These are phyloP conservation scores for Aethina tumida DNA, from an alignment of 1,140 invertebrate genomes.

Conservation along the genomic window DNA sequence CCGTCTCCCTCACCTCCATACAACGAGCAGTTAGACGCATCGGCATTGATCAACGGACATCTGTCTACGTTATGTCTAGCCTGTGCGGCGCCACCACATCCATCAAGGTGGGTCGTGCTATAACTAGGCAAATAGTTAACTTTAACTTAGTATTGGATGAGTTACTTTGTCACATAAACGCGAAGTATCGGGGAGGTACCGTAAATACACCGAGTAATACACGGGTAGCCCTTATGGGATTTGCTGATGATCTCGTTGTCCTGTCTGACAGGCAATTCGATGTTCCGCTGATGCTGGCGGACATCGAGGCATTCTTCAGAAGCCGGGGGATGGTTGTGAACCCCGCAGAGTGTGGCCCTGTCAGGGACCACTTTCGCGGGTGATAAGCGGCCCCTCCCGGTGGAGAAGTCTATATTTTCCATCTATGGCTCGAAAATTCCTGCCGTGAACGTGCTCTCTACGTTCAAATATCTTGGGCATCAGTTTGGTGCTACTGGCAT, in stretches of 20 bases:
- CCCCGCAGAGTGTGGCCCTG: slow-evolving; percentile 26
- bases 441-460: slow-evolving; percentile 7
- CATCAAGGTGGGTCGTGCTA: slow-evolving; percentile 11
- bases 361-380: slow-evolving; percentile 12
- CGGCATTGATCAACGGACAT: slow-evolving; percentile 2
- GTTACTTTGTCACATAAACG: slow-evolving; percentile 4
- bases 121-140: slow-evolving; percentile 15
- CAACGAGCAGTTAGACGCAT: slow-evolving; percentile 7
- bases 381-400: too few species aligned
- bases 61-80: slow-evolving; percentile 17
- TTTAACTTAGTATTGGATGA: slow-evolving; percentile 35
- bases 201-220: slow-evolving; percentile 4
- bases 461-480: slow-evolving; percentile 22
- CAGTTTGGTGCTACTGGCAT: slow-evolving; percentile 14
- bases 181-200: slow-evolving; percentile 1
- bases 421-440: slow-evolving; percentile 11
- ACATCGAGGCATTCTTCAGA: background rate
- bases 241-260: slow-evolving; percentile 35
- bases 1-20: slow-evolving; percentile 5
- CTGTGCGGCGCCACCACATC: slow-evolving; percentile 21
- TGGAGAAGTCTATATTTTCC: background rate
- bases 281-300: slow-evolving; percentile 10
- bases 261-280: slow-evolving; percentile 19
- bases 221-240: slow-evolving; percentile 25
- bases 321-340: slow-evolving; percentile 20